Conservation (phyloP, 2,113 vertebrate genomes). For the Leucoraja erinaceus region DNA sequence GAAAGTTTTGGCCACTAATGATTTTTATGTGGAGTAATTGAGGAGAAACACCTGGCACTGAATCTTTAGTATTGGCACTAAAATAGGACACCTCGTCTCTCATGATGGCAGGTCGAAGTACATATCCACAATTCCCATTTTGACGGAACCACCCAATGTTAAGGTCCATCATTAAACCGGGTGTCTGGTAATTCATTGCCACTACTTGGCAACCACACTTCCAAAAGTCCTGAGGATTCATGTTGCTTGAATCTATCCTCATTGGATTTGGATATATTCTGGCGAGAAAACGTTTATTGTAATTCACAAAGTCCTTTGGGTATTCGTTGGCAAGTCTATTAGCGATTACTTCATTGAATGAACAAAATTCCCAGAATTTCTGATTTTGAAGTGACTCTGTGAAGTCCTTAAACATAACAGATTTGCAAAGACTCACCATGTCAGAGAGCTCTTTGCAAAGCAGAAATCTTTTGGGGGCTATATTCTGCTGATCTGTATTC, state of each 20-base stretch:
- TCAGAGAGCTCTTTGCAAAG: constrained; percentile 92
- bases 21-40: constrained; percentile 96
- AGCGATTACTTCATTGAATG: constrained; percentile 92
- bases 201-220: constrained; percentile 97
- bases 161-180: constrained; percentile 96
- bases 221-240: constrained; percentile 98
- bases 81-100: constrained; percentile 94
- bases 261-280: constrained; percentile 91
- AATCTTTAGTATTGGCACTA: constrained; percentile 93
- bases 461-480: constrained; percentile 72
- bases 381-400: constrained; percentile 83
- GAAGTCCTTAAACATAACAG: constrained; percentile 89
- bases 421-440: constrained; percentile 88
- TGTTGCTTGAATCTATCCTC: constrained; percentile 97
- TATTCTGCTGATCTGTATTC: constrained; percentile 63
- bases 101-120: constrained; percentile 92
- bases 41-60: constrained; percentile 89
- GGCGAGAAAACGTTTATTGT: constrained; percentile 89
- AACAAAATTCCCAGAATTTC: constrained; percentile 95
- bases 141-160: constrained; percentile 96
- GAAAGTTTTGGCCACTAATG: constrained; percentile 94
- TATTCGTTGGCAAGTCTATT: constrained; percentile 81
- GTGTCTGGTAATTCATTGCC: constrained; percentile 96
- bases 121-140: constrained; percentile 92
- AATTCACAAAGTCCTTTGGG: constrained; percentile 94